A percentile compares a stretch with the other conserved stretches of the same genome.
These are phyloP conservation scores for Drosophila bocqueti DNA, from an alignment of 1,140 invertebrate genomes.

Conservation along the genomic window DNA sequence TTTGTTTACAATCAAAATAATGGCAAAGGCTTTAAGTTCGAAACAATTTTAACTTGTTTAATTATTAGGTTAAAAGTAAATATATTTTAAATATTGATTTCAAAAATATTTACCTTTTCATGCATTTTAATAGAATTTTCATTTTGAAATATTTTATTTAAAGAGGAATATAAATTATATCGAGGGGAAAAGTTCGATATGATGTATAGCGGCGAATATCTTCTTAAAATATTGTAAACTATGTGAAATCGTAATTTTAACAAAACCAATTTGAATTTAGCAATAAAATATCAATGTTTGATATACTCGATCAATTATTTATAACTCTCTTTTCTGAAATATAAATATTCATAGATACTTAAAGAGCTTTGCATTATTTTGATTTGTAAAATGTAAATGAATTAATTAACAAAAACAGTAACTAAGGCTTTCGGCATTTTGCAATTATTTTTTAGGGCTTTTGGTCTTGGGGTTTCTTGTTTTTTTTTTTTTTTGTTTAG, in stretches of 20 bases:
- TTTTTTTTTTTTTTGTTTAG: conserved; percentile 46
- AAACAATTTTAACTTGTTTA: background rate
- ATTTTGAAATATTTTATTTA: background rate
- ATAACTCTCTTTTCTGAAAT: background rate
- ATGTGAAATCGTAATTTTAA: background rate
- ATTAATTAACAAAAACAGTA: conserved; percentile 20
- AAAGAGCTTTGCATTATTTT: background rate
- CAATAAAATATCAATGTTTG: background rate
- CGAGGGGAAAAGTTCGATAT: background rate
- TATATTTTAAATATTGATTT: too few species aligned
- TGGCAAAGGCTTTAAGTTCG: background rate
- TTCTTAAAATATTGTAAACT: background rate
- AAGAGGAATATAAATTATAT: background rate
- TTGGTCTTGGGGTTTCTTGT: conserved; percentile 25
- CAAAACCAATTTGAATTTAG: background rate
- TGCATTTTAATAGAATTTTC: too few species aligned
- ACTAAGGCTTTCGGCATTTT: conserved; percentile 60
- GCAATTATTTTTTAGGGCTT: conserved; percentile 17
- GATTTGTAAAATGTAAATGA: background rate
- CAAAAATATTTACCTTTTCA: too few species aligned
- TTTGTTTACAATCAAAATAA: conserved; percentile 27
- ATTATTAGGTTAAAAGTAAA: too few species aligned
- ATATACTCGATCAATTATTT: background rate
- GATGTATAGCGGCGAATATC: too few species aligned
- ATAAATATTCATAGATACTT: background rate